Evolutionary conservation across 2,797 vertebrate species (phyloP).

Genomic region (Selene dorsalis): DNA sequence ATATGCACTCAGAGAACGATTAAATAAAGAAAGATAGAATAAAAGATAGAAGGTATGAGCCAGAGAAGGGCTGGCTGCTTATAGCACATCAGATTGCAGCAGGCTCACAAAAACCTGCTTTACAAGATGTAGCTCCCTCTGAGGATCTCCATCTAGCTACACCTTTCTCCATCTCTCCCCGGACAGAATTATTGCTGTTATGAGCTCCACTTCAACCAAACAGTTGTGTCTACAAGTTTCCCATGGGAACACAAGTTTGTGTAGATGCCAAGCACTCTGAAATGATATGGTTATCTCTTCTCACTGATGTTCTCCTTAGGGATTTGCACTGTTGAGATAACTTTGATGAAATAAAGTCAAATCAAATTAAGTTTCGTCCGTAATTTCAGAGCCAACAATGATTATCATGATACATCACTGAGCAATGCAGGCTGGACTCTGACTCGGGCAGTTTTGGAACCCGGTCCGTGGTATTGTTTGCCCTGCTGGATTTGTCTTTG

Average conservation of each 20-base stretch:
- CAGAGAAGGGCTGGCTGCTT: constrained; percentile 32
- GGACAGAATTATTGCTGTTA: constrained; percentile 75
- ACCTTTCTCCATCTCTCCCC: constrained; percentile 54
- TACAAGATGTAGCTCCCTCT: constrained; percentile 67
- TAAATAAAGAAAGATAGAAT: constrained; percentile 64
- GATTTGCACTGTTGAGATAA: constrained; percentile 40
- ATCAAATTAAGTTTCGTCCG: constrained; percentile 70
- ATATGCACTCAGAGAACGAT: constrained; percentile 52
- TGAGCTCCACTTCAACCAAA: constrained; percentile 69
- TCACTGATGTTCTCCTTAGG: constrained; percentile 63
- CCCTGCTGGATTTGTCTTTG: constrained; percentile 68
- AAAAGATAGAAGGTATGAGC: constrained; percentile 39
- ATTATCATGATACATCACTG: constrained; percentile 56
- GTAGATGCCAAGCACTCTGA: constrained; percentile 65
- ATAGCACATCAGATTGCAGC: constrained; percentile 29
- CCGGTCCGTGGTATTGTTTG: constrained; percentile 54
- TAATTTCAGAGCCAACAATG: constrained; percentile 60
- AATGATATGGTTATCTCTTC: constrained; percentile 72
- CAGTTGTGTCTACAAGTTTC: constrained; percentile 75
- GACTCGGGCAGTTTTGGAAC: constrained; percentile 52
- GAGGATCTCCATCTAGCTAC: constrained; percentile 53
- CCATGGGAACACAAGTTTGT: constrained; percentile 81
- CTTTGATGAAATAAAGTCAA: constrained; percentile 60
- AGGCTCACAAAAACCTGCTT: constrained; percentile 69
- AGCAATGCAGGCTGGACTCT: constrained; percentile 42